phyloP scores from a whole-genome alignment of 1,140 invertebrate genomes.

The Drosophila ercepeae region DNA sequence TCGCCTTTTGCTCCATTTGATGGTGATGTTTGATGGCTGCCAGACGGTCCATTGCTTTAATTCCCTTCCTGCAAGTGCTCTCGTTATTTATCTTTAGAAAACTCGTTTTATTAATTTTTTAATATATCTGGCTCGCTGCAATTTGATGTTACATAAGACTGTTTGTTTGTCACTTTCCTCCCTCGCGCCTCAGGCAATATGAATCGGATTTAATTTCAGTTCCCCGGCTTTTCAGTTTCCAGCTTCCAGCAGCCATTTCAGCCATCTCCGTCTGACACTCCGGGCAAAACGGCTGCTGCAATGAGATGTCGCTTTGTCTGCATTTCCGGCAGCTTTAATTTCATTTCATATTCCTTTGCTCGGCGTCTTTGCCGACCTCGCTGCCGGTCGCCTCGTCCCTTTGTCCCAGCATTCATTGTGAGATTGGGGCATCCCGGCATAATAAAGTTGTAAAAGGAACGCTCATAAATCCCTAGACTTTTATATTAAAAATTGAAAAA shows the following conservation, averaged over 20 bases:
- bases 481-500: slow-evolving; percentile 51
- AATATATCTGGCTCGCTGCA: slow-evolving; percentile 24
- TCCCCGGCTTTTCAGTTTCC: slow-evolving; percentile 31
- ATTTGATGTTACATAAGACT: slow-evolving; percentile 35
- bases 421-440: slow-evolving; percentile 26
- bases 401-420: slow-evolving; percentile 25
- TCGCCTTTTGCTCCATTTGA: not conserved
- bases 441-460: slow-evolving; percentile 49
- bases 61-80: not conserved
- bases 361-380: not conserved
- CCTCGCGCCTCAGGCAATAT: slow-evolving; percentile 24
- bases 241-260: not conserved
- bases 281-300: slow-evolving; percentile 66
- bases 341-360: slow-evolving; percentile 56
- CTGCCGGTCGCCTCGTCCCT: not conserved
- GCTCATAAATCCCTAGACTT: slow-evolving; percentile 46
- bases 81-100: slow-evolving; percentile 17
- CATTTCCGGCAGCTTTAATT: slow-evolving; percentile 78
- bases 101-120: slow-evolving; percentile 57
- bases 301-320: slow-evolving; percentile 75
- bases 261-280: slow-evolving; percentile 56
- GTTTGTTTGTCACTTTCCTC: slow-evolving; percentile 33
- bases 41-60: not conserved
- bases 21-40: not conserved
- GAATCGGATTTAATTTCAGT: slow-evolving; percentile 53